Evolutionary conservation across 2,888 invertebrate genomes (phyloP), one percentile per base, ranked within the genome.

Genomic region (Acleris holmiana): DNA sequence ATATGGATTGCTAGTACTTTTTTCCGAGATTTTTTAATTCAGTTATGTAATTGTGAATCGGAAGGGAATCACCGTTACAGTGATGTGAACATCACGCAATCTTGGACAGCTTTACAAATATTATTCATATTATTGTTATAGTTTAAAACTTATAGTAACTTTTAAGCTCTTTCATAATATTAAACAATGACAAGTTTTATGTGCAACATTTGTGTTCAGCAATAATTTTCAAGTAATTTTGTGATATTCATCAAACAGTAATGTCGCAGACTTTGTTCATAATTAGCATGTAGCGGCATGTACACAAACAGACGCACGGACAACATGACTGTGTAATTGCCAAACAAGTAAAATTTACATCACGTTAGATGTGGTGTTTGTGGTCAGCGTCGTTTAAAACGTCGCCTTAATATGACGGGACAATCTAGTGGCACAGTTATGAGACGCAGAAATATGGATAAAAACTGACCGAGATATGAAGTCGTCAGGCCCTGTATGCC

Each of bases 211-310:
- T 54, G 41, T 54, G 19, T 15, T 44, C 44, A 25, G 23, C 55
- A 44, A 44, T 49, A 60, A 69, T 69, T 69, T 69, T 64, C 63
- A 60, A 68, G 73, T 69, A 73, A 78, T 78, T 74, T 76, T 71
- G 70, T 66, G 70, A 66, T 68, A 63, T 66, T 65, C 53, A 56
- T 48, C 61, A 76, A 73, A 76, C 73, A 75, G 70, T 71, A 70
- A 67, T 75, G 74, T 71, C 70, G 71, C 76, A 82, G 80, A 83
- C 81, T 80, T 80, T 76, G 80, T 75, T 75, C 76, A 76, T 80
- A 80, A 82, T 83, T 81, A 83, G 75, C 82, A 82, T 79, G 75
- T 78, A 71, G 75, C 73, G 71, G 73, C 71, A 59, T 64, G 72
- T 76, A 76, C 73, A 77, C 74, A 63, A 66, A 65, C 57, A 69